Evolutionary conservation across 2,888 invertebrate genomes (phyloP).

Genomic region (Slavum lentiscoides): DNA sequence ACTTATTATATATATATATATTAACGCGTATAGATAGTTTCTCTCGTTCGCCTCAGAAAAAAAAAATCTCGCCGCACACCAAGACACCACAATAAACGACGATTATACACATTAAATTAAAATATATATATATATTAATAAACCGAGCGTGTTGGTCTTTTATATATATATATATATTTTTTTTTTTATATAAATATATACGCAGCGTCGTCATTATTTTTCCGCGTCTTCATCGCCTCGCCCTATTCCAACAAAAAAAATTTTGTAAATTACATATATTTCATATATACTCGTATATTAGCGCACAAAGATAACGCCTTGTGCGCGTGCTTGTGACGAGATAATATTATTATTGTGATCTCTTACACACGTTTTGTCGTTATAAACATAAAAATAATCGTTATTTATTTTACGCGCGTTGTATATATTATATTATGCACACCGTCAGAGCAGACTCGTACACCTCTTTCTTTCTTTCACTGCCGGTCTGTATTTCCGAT

Average conservation of each 20-base stretch:
- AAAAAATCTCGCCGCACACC: neutral
- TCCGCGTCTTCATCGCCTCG: neutral
- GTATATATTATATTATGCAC: no score
- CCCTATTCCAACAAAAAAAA: no score
- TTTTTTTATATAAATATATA: neutral
- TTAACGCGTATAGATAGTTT: no score
- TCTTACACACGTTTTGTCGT: no score
- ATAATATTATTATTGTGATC: neutral
- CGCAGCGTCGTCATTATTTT: neutral
- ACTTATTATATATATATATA: neutral
- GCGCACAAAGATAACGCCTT: constrained; percentile 22
- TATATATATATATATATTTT: neutral
- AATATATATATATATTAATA: neutral
- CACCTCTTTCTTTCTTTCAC: no score
- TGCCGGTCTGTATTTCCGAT: no score
- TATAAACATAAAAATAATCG: no score
- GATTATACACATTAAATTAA: neutral
- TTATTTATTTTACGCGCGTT: no score
- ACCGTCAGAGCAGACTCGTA: no score
- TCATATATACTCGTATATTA: neutral
- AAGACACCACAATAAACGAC: neutral
- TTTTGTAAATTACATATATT: no score
- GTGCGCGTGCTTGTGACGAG: neutral
- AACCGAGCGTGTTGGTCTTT: no score
- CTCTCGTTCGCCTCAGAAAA: no score